These are phyloP conservation scores for Darevskia nairensis DNA, from an alignment of 2,797 vertebrate genomes.

Conservation along the genomic window DNA sequence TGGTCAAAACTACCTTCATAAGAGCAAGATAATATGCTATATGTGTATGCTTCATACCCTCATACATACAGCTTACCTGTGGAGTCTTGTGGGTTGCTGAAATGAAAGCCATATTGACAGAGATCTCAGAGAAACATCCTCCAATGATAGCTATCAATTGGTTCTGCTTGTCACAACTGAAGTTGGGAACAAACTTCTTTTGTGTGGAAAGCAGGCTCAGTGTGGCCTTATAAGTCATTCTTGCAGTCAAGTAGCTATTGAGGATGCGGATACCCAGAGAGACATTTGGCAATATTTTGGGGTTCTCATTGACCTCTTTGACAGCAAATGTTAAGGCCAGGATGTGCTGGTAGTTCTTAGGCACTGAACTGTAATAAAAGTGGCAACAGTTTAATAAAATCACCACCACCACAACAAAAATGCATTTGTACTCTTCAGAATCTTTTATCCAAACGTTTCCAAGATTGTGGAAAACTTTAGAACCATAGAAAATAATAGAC, in stretches of 20 bases:
- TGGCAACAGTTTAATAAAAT: background rate
- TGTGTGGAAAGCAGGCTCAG: background rate
- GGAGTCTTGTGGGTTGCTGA: background rate
- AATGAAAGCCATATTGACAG: background rate
- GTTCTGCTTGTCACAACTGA: background rate
- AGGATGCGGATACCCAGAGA: background rate
- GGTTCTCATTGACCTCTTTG: background rate
- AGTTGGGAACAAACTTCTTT: background rate
- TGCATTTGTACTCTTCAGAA: background rate
- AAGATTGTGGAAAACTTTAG: too few species aligned
- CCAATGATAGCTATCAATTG: background rate
- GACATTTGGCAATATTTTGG: background rate
- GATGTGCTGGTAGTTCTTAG: background rate
- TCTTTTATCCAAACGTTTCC: background rate
- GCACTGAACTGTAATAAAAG: background rate
- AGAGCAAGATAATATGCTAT: background rate
- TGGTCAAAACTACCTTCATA: background rate
- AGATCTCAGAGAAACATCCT: background rate
- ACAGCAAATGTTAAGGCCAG: background rate
- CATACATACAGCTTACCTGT: background rate
- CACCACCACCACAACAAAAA: background rate
- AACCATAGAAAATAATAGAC: too few species aligned
- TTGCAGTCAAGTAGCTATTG: background rate
- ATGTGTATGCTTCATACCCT: background rate
- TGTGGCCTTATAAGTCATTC: background rate